Evolutionary conservation across 1,140 invertebrate genomes (phyloP).

Genomic region (Apis mellifera): Amel_HAv3.1 CM009945.2:2530001-2530500

Average conservation of each 20-base stretch:
- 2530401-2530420: background rate
- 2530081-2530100: background rate
- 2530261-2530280: background rate
- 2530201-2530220: constrained; percentile 58
- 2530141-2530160: constrained; percentile 43
- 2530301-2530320: constrained; percentile 32
- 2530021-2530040: background rate
- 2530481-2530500: background rate
- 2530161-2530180: constrained; percentile 11
- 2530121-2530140: constrained; percentile 11
- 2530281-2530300: constrained; percentile 2
- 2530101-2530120: background rate
- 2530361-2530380: background rate
- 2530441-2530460: background rate
- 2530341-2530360: constrained; percentile 17
- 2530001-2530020: background rate
- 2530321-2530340: background rate
- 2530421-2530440: background rate
- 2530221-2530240: constrained; percentile 40
- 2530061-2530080: background rate
- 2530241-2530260: constrained; percentile 14
- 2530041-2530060: background rate
- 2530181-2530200: constrained; percentile 37
- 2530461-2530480: background rate
- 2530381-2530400: background rate